Conservation (phyloP, 1,140 invertebrate species). For the Ruditapes philippinarum region DNA sequence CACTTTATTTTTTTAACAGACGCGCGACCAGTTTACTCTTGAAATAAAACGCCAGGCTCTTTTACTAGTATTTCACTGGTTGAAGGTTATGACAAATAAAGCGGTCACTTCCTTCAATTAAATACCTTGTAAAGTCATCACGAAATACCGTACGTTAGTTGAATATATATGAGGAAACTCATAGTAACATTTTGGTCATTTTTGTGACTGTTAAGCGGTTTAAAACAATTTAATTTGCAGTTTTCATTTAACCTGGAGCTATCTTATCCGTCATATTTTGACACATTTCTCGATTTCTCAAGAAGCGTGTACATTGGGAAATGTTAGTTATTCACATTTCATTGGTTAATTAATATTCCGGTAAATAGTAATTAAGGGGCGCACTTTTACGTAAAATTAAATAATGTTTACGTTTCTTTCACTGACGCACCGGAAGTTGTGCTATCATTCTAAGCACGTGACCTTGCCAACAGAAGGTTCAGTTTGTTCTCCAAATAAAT, state of each 20-base stretch:
- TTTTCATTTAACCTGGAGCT: slow-evolving; percentile 10
- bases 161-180: slow-evolving; percentile 27
- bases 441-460: no score
- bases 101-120: not conserved
- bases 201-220: not conserved
- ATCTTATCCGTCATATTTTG: not conserved
- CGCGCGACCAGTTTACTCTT: not conserved
- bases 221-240: not conserved
- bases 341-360: not conserved
- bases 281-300: not conserved
- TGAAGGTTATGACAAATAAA: not conserved
- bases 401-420: no score
- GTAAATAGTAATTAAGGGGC: not conserved
- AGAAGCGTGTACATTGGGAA: not conserved
- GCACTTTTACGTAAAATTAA: not conserved
- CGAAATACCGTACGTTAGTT: not conserved
- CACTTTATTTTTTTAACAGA: not conserved
- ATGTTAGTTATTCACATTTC: not conserved
- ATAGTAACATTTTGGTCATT: not conserved
- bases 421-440: no score
- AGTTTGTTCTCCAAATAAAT: no score
- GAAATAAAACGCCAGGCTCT: not conserved
- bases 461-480: no score
- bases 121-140: not conserved
- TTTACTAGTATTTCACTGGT: not conserved